Evolutionary conservation across 64 coral and sea anemone genomes (phyloP).

Genomic region (Montipora sp.): DNA sequence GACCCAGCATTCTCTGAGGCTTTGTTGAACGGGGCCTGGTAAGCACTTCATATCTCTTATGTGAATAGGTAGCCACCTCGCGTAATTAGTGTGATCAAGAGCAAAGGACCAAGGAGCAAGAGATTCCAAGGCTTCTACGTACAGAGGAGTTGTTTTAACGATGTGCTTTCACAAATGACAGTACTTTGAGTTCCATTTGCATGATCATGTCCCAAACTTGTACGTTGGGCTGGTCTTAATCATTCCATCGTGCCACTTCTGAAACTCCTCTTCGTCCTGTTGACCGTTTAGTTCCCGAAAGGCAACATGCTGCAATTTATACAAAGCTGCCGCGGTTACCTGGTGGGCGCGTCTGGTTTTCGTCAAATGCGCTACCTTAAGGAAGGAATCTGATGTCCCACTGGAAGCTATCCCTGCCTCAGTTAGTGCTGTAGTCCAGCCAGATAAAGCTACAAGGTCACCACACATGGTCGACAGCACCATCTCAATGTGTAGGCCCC

Average conservation of each 20-base stretch:
- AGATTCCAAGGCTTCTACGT: slow-evolving; percentile 38
- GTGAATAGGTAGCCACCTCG: too few species aligned
- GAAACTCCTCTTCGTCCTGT: not conserved
- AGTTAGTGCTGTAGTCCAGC: too few species aligned
- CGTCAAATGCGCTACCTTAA: too few species aligned
- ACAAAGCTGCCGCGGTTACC: too few species aligned
- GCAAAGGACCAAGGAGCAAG: slow-evolving; percentile 45
- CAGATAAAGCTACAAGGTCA: too few species aligned
- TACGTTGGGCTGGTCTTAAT: slow-evolving; percentile 1
- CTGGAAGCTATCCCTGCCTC: too few species aligned
- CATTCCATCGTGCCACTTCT: not conserved
- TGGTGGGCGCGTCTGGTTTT: too few species aligned
- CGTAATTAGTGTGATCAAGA: slow-evolving; percentile 56
- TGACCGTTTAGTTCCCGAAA: not conserved
- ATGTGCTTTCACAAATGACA: not conserved
- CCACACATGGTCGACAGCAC: too few species aligned
- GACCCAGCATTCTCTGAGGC: not conserved
- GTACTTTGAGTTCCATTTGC: slow-evolving; percentile 6
- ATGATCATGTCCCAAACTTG: slow-evolving; percentile 45
- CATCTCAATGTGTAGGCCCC: too few species aligned
- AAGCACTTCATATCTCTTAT: not conserved
- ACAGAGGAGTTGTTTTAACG: slow-evolving; percentile 54
- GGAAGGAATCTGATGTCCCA: too few species aligned
- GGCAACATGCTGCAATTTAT: too few species aligned
- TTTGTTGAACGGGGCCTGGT: not conserved